Conservation (phyloP, 2,888 invertebrate species). For the Ariolimax columbianus region DNA sequence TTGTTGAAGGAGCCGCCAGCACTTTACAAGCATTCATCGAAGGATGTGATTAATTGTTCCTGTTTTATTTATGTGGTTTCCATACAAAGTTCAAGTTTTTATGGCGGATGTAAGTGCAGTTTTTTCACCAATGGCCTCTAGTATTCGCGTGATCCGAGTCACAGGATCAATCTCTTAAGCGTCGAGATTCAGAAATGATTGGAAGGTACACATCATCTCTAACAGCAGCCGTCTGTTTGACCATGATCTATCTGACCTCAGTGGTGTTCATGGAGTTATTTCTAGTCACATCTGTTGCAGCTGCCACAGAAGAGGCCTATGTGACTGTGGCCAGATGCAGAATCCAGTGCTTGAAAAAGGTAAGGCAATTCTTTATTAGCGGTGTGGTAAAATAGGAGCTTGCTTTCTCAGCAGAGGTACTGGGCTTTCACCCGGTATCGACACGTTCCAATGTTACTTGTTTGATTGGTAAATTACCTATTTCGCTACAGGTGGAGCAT, state of each 20-base stretch:
- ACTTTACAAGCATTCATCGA: no score
- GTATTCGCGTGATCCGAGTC: neutral
- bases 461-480: no score
- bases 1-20: no score
- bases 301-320: constrained; percentile 18
- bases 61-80: neutral
- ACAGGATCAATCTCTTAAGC: neutral
- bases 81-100: no score
- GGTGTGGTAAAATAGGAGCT: no score
- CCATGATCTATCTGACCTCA: neutral
- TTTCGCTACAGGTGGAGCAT: no score
- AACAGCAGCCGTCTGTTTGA: neutral
- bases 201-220: neutral
- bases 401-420: no score
- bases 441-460: no score
- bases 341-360: constrained; percentile 37
- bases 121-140: neutral
- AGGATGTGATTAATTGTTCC: neutral
- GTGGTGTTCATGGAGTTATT: constrained; percentile 20
- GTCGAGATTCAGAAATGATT: neutral
- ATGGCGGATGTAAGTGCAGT: neutral
- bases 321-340: constrained; percentile 32
- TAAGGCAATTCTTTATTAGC: neutral
- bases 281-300: neutral
- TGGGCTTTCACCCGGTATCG: no score